Percentiles rank a stretch among this genome's conserved stretches.
Conservation (phyloP, 92 coral and sea anemone species). For the Zoanthus sansibaricus region DNA sequence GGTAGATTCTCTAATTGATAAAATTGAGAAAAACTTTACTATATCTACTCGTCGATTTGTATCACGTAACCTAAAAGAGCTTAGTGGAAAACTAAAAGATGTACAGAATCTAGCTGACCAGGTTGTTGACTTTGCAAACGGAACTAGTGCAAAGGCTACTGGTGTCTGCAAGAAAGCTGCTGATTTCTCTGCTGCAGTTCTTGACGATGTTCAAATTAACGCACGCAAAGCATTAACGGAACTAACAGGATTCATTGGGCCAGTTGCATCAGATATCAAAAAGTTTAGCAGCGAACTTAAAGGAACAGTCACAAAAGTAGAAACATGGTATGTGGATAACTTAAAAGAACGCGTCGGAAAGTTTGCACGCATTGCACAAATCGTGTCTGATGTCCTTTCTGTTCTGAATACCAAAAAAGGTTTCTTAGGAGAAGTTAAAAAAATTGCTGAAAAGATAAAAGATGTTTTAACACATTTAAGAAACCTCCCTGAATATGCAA, state of each 20-base stretch:
- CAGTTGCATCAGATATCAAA: slow-evolving; percentile 73
- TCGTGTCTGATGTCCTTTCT: slow-evolving; percentile 86
- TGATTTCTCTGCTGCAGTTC: slow-evolving; percentile 76
- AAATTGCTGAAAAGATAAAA: slow-evolving; percentile 80
- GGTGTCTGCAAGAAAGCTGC: slow-evolving; percentile 89
- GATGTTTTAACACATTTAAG: slow-evolving; percentile 71
- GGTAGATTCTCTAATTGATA: no score
- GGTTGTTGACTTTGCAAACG: slow-evolving; percentile 88
- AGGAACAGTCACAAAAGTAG: slow-evolving; percentile 78
- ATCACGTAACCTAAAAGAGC: slow-evolving; percentile 63
- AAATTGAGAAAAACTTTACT: no score
- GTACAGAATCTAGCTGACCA: slow-evolving; percentile 83
- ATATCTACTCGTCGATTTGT: no score
- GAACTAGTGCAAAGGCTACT: slow-evolving; percentile 74
- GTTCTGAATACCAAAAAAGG: slow-evolving; percentile 85
- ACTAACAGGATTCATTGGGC: slow-evolving; percentile 78
- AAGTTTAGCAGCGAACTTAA: slow-evolving; percentile 76
- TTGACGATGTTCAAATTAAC: slow-evolving; percentile 83
- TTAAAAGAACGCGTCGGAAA: slow-evolving; percentile 87
- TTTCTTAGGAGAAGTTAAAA: slow-evolving; percentile 76
- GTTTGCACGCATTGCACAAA: slow-evolving; percentile 80
- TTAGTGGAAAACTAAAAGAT: slow-evolving; percentile 72
- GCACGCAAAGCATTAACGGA: slow-evolving; percentile 79
- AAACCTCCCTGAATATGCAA: slow-evolving; percentile 86
- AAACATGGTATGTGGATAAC: slow-evolving; percentile 87